phyloP scores from a whole-genome alignment of 2,113 vertebrate species.

The Micronycteris hirsuta region DNA sequence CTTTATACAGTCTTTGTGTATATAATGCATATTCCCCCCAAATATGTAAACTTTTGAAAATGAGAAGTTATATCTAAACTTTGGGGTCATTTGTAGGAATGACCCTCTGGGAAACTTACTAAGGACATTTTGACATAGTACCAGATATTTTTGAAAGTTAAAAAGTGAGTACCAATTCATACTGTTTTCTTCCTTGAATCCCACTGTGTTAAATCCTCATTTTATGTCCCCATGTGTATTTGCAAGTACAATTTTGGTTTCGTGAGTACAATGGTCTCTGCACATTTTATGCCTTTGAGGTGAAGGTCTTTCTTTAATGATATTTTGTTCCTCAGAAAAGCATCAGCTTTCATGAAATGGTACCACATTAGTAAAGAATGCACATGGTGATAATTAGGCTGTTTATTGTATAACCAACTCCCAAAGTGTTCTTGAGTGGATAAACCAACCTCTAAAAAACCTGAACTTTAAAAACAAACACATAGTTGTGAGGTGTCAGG shows the following conservation, averaged over 20 bases:
- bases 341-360: neutral
- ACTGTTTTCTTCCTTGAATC: neutral
- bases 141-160: neutral
- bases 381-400: neutral
- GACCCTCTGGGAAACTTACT: neutral
- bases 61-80: neutral
- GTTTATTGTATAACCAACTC: neutral
- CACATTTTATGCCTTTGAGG: neutral
- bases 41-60: neutral
- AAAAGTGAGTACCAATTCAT: neutral
- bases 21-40: neutral
- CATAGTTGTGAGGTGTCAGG: neutral
- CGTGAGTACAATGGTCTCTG: neutral
- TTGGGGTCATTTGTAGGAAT: neutral
- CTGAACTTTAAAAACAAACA: neutral
- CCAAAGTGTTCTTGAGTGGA: neutral
- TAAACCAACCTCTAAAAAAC: neutral
- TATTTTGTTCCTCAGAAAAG: neutral
- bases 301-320: neutral
- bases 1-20: neutral
- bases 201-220: neutral
- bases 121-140: neutral
- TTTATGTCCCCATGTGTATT: neutral
- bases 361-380: neutral
- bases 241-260: neutral